Evolutionary conservation across 2,113 vertebrate genomes (phyloP), one percentile per base, ranked within the genome.

Genomic region (Xenopus laevis): DNA sequence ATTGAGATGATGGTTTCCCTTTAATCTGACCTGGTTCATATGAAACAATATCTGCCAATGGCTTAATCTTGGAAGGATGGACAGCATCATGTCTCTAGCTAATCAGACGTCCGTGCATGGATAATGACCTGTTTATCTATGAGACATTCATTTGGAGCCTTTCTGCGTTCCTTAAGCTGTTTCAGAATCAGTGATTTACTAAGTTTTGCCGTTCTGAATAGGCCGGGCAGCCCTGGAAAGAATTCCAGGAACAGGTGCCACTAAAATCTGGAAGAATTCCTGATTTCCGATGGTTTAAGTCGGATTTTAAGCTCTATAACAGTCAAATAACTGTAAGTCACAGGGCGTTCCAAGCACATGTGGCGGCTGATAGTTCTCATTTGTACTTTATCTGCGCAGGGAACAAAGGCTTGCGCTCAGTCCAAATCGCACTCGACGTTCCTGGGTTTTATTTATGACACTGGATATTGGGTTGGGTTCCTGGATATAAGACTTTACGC

Each of bases 201-300:
- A 23, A 0, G 4, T 13, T 21, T 13, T 23, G 20, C 11, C 10
- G 10, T 21, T 13, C 20, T 13, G 6, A 23, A 23, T 60, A 27
- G 5, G 1, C 23, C 23, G 18, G 13, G 33, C 53, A 18, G 33
- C 40, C 7, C 6, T 72, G 33, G 17, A 65, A 62, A 72, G 46
- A 64, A 27, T 16, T 27, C 45, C 33, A 0, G 30, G 18, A 73
- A 73, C 71, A 73, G 71, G 63, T 73, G 71, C 71, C n/a, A 45
- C 62, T 59, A 46, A 47, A 2, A 27, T 27, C 10, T 58, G 21
- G 7, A n/a, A 46, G 50, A 73, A 66, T 73, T 73, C 52, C 71
- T 73, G 53, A 73, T 73, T 66, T 73, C 63, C 21, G 16, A 66
- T 66, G 71, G 71, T 45, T 65, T 66, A 57, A 66, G 18, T 73